A percentile compares a stretch with the other conserved stretches of the same genome.
phyloP scores from a whole-genome alignment of 2,888 invertebrate genomes.

The Geophilus truncorum region DNA sequence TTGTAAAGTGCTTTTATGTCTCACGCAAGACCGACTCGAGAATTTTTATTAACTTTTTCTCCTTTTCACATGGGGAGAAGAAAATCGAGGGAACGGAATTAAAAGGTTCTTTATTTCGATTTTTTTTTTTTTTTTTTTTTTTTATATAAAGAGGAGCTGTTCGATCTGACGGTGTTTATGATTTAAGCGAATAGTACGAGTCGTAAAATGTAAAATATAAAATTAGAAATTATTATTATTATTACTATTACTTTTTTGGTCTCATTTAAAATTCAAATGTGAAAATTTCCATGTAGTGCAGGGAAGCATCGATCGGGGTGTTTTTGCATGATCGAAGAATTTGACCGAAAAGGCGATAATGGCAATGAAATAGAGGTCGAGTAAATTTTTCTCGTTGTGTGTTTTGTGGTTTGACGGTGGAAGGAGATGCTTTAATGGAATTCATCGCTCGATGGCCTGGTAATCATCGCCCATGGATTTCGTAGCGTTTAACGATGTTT shows the following conservation, averaged over 20 bases:
- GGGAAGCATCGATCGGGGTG: not conserved
- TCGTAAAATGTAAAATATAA: too few species aligned
- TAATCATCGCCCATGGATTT: not conserved
- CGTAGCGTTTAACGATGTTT: not conserved
- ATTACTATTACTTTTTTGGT: too few species aligned
- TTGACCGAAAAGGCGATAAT: too few species aligned
- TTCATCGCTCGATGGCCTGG: not conserved
- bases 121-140: not conserved
- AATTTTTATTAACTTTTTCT: not conserved
- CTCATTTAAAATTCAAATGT: too few species aligned
- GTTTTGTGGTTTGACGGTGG: not conserved
- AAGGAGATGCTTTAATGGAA: not conserved
- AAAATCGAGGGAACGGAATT: not conserved
- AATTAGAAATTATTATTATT: too few species aligned
- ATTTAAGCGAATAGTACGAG: too few species aligned
- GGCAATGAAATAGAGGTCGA: too few species aligned
- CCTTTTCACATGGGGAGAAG: not conserved
- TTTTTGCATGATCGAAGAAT: too few species aligned
- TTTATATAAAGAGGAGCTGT: not conserved
- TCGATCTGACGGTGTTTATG: too few species aligned
- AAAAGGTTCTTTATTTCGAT: not conserved
- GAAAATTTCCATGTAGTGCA: not conserved
- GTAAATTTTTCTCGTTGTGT: not conserved
- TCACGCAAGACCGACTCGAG: not conserved
- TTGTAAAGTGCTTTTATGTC: not conserved